A percentile compares a stretch with the other conserved stretches of the same genome.
phyloP scores from a whole-genome alignment of 2,113 vertebrate genomes.

The Ophiodon elongatus region DNA sequence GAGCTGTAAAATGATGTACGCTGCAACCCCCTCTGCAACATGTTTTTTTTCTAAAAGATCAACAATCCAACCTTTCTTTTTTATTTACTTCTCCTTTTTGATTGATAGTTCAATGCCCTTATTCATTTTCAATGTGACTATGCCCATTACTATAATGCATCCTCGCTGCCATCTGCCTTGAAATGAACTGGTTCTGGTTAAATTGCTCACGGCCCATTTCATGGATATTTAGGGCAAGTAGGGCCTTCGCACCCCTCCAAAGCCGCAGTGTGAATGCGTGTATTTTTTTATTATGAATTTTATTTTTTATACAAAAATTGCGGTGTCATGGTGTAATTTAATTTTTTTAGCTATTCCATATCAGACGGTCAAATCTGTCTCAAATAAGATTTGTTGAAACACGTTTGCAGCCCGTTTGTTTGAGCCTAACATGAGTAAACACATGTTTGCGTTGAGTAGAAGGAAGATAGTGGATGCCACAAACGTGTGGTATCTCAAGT shows the following conservation, averaged over 20 bases:
- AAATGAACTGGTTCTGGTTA: background rate
- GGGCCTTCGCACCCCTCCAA: background rate
- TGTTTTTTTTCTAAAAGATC: background rate
- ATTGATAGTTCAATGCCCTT: no score
- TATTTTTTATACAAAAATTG: background rate
- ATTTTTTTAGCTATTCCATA: background rate
- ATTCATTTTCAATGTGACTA: background rate
- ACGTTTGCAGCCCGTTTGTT: conserved; percentile 22
- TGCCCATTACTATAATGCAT: background rate
- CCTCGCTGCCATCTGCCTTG: background rate
- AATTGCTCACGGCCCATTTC: background rate
- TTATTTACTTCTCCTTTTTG: conserved; percentile 11
- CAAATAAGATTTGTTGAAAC: conserved; percentile 1
- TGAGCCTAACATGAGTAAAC: conserved; percentile 3
- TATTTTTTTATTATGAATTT: no score
- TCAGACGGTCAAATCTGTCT: conserved; percentile 5
- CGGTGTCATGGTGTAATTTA: no score
- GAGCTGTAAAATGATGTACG: background rate
- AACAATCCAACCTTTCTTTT: background rate
- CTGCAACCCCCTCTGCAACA: background rate
- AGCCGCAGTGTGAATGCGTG: no score
- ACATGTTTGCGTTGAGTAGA: background rate
- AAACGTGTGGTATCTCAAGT: background rate
- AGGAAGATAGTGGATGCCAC: background rate
- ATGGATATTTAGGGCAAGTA: background rate